Percentiles rank a stretch among this genome's conserved stretches.
Evolutionary conservation across 1,140 invertebrate genomes (phyloP).

Genomic region (Drosophila nikananu): DNA sequence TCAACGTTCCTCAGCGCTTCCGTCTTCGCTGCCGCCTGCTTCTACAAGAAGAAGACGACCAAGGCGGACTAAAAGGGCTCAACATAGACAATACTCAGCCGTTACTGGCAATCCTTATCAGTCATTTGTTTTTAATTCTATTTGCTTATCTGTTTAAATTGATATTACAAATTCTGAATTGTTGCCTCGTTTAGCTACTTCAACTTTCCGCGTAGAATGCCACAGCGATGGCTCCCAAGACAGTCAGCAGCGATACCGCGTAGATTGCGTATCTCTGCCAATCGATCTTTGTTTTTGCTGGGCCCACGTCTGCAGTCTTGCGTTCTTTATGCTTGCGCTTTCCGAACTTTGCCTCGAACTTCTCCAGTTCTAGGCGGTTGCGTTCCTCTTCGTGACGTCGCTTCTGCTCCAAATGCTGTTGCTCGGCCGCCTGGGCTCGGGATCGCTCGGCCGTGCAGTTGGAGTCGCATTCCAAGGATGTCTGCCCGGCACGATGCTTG

Average conservation of each 20-base stretch:
- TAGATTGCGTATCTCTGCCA: conserved; percentile 64
- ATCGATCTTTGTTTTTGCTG: conserved; percentile 50
- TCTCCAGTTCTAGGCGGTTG: conserved; percentile 89
- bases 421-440: conserved; percentile 86
- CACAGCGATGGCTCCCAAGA: conserved; percentile 61
- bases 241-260: conserved; percentile 38
- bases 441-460: conserved; percentile 87
- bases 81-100: conserved; percentile 35
- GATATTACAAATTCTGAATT: conserved; percentile 40
- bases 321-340: conserved; percentile 87
- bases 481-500: conserved; percentile 86
- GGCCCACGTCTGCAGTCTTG: conserved; percentile 62
- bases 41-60: conserved; percentile 85
- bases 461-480: conserved; percentile 88
- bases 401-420: conserved; percentile 87
- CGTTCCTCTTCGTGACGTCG: conserved; percentile 88
- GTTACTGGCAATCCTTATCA: conserved; percentile 30
- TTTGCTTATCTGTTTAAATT: conserved; percentile 43
- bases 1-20: conserved; percentile 88
- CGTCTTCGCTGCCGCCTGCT: conserved; percentile 87
- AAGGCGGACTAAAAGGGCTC: conserved; percentile 43
- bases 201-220: conserved; percentile 75
- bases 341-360: conserved; percentile 90
- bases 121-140: conserved; percentile 30
- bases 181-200: conserved; percentile 6